phyloP scores from a whole-genome alignment of 2,797 vertebrate species.

The Smutsia temminckii region DNA sequence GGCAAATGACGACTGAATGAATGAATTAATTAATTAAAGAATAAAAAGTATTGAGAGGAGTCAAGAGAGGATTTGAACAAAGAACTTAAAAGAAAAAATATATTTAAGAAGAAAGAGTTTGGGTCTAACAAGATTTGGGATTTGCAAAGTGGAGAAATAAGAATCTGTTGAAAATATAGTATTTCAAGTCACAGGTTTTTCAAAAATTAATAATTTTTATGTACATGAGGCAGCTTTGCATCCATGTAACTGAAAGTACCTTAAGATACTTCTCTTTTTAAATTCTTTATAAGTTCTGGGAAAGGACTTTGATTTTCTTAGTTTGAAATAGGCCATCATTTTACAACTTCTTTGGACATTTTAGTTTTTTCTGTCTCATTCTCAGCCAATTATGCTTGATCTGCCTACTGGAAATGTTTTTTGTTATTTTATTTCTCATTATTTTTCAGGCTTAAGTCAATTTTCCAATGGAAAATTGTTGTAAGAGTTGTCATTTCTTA shows the following conservation, averaged over 20 bases:
- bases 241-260: neutral
- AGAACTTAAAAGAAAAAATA: neutral
- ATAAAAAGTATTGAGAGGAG: neutral
- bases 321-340: neutral
- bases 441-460: neutral
- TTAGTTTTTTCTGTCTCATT: neutral
- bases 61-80: neutral
- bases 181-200: neutral
- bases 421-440: conserved; percentile 1
- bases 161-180: neutral
- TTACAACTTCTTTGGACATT: neutral
- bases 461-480: conserved; percentile 7
- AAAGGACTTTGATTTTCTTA: neutral
- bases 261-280: neutral
- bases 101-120: neutral
- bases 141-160: neutral
- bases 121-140: neutral
- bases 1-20: neutral
- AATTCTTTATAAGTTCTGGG: neutral
- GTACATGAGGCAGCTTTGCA: neutral
- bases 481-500: neutral
- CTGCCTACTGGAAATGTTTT: neutral
- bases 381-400: neutral
- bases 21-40: neutral
- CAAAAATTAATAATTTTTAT: neutral